These are phyloP conservation scores for Asarcornis scutulata DNA, from an alignment of 2,113 vertebrate genomes.

Conservation along the genomic window DNA sequence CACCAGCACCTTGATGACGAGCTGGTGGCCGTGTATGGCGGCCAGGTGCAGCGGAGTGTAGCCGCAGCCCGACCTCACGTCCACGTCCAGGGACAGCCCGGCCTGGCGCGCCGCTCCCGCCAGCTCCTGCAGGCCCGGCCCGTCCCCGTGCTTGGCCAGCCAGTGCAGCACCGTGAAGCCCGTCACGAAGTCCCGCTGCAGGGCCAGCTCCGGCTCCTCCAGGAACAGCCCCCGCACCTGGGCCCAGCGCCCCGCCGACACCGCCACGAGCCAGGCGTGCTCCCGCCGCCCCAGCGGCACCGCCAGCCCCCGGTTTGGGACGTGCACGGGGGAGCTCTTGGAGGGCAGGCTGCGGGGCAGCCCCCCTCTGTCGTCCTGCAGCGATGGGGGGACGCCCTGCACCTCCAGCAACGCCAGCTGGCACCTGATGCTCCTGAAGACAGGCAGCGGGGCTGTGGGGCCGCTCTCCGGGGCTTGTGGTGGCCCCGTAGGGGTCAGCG, in stretches of 20 bases:
- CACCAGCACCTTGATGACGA: conserved; percentile 86
- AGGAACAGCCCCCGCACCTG: conserved; percentile 83
- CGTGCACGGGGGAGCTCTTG: background rate
- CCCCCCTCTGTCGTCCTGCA: conserved; percentile 30
- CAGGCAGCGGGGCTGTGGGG: background rate
- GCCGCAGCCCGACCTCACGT: conserved; percentile 83
- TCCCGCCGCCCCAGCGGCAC: conserved; percentile 86
- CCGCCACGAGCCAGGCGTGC: conserved; percentile 89
- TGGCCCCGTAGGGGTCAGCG: rapidly evolving
- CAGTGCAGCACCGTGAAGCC: conserved; percentile 94
- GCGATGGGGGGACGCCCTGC: conserved; percentile 31
- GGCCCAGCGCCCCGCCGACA: conserved; percentile 84
- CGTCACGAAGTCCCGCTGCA: conserved; percentile 88
- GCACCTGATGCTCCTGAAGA: conserved; percentile 78
- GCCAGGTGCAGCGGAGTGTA: conserved; percentile 93
- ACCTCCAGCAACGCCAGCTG: conserved; percentile 68
- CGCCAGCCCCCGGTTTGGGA: background rate
- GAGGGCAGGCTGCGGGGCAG: background rate
- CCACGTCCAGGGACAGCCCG: conserved; percentile 80
- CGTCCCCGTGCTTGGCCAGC: conserved; percentile 91
- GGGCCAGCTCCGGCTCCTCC: conserved; percentile 84
- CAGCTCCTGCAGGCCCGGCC: conserved; percentile 85
- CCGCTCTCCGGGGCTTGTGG: background rate
- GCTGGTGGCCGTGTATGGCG: conserved; percentile 87
- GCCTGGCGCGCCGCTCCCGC: conserved; percentile 74